These are phyloP conservation scores for Hirtodrosophila alboralis DNA, from an alignment of 2,888 invertebrate genomes.

Conservation along the genomic window DNA sequence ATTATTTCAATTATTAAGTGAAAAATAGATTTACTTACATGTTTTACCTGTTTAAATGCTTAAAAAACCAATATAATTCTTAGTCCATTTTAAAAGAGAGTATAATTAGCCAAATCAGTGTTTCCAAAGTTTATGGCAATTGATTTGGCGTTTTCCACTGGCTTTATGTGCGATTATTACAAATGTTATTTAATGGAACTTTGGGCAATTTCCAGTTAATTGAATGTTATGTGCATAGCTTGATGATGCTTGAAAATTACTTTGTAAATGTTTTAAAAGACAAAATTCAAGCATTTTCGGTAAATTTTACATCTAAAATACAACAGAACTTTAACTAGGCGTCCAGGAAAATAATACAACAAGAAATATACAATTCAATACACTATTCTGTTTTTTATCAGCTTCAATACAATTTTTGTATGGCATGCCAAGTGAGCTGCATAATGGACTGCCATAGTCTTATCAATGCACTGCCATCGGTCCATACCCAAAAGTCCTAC, in stretches of 20 bases:
- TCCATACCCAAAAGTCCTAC: conserved; percentile 2
- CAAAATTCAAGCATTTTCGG: too few species aligned
- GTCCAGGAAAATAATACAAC: not conserved
- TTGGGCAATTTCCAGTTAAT: conserved; percentile 33
- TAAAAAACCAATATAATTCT: too few species aligned
- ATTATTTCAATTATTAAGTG: too few species aligned
- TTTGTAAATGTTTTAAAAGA: not conserved
- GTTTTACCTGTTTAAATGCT: too few species aligned
- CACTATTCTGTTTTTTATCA: conserved; percentile 44
- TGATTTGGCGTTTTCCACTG: conserved; percentile 16
- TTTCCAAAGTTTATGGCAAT: conserved; percentile 50
- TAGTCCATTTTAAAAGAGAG: too few species aligned
- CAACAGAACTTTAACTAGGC: conserved; percentile 15
- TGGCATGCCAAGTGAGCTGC: conserved; percentile 66
- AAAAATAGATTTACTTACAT: too few species aligned
- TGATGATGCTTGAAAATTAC: too few species aligned
- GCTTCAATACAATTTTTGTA: conserved; percentile 43
- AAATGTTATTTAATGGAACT: conserved; percentile 29
- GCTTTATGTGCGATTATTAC: conserved; percentile 3
- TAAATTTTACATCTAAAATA: not conserved
- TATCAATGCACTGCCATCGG: conserved; percentile 68
- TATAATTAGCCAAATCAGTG: conserved; percentile 42
- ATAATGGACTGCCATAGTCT: conserved; percentile 71
- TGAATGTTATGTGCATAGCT: conserved; percentile 18
- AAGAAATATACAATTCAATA: conserved; percentile 23